These are phyloP conservation scores for Oeneis ivallda DNA, from an alignment of 2,888 invertebrate species.

Conservation along the genomic window DNA sequence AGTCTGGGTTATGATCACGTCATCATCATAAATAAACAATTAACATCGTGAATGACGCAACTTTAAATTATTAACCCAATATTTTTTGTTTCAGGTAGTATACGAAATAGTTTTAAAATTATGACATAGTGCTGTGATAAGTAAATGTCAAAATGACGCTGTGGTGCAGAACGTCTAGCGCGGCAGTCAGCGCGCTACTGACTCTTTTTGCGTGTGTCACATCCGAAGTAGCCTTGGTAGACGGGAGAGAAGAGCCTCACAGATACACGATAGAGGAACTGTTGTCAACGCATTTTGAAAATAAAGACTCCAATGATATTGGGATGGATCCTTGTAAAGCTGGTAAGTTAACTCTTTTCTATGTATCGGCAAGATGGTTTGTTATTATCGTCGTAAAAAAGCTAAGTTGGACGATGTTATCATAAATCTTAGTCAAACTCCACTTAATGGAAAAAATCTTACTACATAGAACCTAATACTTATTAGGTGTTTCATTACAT, in stretches of 20 bases:
- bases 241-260: slow-evolving; percentile 64
- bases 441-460: too few relatives aligned
- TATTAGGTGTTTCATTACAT: too few relatives aligned
- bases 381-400: too few relatives aligned
- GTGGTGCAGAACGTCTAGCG: slow-evolving; percentile 52
- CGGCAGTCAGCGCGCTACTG: slow-evolving; percentile 57
- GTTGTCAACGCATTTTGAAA: slow-evolving; percentile 83
- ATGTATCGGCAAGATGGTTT: neutral
- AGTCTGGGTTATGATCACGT: too few relatives aligned
- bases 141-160: slow-evolving; percentile 60
- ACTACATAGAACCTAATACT: too few relatives aligned
- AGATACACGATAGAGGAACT: slow-evolving; percentile 86
- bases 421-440: too few relatives aligned
- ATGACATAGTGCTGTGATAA: slow-evolving; percentile 60
- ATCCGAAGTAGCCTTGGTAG: slow-evolving; percentile 52
- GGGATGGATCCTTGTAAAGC: slow-evolving; percentile 94
- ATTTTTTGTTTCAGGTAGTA: slow-evolving; percentile 66
- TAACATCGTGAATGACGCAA: neutral
- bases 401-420: too few relatives aligned
- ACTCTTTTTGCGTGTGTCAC: slow-evolving; percentile 53
- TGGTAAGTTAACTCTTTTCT: slow-evolving; percentile 79
- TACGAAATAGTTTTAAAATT: slow-evolving; percentile 44
- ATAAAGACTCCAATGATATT: slow-evolving; percentile 86
- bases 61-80: neutral
- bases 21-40: too few relatives aligned